phyloP scores from a whole-genome alignment of 2,888 invertebrate genomes.

The Auanema sp. region DNA sequence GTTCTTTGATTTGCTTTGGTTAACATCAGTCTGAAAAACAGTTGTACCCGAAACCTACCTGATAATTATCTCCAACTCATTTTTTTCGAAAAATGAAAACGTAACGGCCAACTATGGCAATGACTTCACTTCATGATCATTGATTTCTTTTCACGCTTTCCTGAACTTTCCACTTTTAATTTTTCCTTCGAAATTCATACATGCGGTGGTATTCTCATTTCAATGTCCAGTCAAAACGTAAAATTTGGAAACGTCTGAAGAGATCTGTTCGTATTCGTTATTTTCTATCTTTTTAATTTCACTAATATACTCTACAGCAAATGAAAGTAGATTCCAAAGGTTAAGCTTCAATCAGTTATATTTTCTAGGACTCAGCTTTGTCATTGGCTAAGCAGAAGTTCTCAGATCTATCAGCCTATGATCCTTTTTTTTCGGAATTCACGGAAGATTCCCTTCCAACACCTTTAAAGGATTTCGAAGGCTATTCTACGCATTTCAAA shows the following conservation, averaged over 20 bases:
- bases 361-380: slow-evolving; percentile 9
- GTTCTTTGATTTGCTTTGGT: slow-evolving; percentile 5
- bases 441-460: slow-evolving; percentile 16
- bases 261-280: slow-evolving; percentile 8
- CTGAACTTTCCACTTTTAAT: too few species aligned
- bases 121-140: neutral
- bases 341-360: too few species aligned
- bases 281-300: neutral
- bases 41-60: neutral
- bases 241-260: neutral
- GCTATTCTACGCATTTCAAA: too few species aligned
- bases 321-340: too few species aligned
- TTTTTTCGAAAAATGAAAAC: neutral
- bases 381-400: slow-evolving; percentile 20
- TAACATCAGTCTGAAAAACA: slow-evolving; percentile 12
- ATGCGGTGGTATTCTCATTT: too few species aligned
- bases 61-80: neutral
- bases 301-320: neutral
- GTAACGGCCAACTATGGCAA: neutral
- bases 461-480: neutral
- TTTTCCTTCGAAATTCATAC: too few species aligned
- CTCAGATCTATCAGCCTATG: slow-evolving; percentile 30
- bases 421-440: slow-evolving; percentile 31
- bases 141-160: too few species aligned
- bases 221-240: too few species aligned